phyloP scores from a whole-genome alignment of 2,888 invertebrate genomes.

The Tiphia femorata region DNA sequence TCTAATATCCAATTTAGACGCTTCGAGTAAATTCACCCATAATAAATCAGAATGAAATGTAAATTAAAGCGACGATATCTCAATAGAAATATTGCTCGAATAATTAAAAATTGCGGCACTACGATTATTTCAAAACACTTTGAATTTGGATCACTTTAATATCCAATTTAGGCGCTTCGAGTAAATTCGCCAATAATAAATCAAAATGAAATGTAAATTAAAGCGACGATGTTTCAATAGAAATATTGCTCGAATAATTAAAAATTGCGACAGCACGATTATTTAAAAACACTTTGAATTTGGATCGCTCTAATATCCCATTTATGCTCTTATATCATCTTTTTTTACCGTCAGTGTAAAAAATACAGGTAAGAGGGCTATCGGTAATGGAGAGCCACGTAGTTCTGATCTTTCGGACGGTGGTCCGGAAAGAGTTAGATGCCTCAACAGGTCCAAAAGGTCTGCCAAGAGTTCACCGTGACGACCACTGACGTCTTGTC shows the following conservation, averaged over 20 bases:
- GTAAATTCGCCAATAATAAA: too few species aligned
- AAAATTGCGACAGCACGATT: background rate
- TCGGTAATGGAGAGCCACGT: conserved; percentile 68
- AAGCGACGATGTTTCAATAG: too few species aligned
- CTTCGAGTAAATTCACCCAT: too few species aligned
- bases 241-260: background rate
- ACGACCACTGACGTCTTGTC: conserved; percentile 67
- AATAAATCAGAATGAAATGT: too few species aligned
- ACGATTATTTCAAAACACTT: background rate
- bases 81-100: too few species aligned
- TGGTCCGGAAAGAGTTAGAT: conserved; percentile 67
- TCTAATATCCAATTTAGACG: too few species aligned
- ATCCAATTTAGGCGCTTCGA: background rate
- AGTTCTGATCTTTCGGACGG: conserved; percentile 70
- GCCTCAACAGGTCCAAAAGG: conserved; percentile 67
- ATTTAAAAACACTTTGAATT: background rate
- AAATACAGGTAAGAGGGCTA: conserved; percentile 70
- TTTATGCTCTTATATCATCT: too few species aligned
- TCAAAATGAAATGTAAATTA: too few species aligned
- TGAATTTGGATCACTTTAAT: background rate
- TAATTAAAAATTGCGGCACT: background rate
- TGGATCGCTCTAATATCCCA: background rate
- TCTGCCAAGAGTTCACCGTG: conserved; percentile 65
- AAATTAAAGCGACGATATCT: too few species aligned
- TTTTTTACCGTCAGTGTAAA: conserved; percentile 69